Percentiles rank a stretch among this genome's conserved stretches.
These are phyloP conservation scores for Nerophis ophidion DNA, from an alignment of 2,113 vertebrate genomes.

Conservation along the genomic window DNA sequence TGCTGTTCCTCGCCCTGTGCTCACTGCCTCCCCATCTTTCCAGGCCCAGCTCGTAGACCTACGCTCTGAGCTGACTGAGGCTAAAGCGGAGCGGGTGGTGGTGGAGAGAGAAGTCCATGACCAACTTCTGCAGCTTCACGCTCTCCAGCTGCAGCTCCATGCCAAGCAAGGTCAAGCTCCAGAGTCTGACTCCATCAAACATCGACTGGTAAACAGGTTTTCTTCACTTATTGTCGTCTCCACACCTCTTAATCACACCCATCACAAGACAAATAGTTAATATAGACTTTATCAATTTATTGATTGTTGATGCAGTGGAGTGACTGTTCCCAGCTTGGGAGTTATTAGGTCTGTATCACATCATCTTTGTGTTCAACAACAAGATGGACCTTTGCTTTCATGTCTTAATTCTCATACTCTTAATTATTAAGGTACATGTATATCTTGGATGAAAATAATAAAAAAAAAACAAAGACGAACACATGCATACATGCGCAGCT, in stretches of 20 bases:
- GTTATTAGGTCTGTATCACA: too few species aligned
- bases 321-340: too few species aligned
- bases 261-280: not conserved
- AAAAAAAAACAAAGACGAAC: too few species aligned
- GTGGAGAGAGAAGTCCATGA: conserved; percentile 91
- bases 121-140: conserved; percentile 91
- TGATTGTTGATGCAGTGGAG: too few species aligned
- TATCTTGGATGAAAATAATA: too few species aligned
- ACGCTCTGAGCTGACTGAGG: conserved; percentile 90
- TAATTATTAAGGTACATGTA: too few species aligned
- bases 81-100: conserved; percentile 82
- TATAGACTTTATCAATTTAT: too few species aligned
- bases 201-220: conserved; percentile 80
- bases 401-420: too few species aligned
- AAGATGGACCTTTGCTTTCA: too few species aligned
- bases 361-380: too few species aligned
- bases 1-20: conserved; percentile 11
- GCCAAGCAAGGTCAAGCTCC: conserved; percentile 83
- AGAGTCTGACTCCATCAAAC: conserved; percentile 91
- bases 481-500: too few species aligned
- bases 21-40: not conserved
- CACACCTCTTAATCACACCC: not conserved
- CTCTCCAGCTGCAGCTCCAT: conserved; percentile 89
- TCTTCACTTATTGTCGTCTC: not conserved
- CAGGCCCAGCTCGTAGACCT: conserved; percentile 94